Percentiles rank a stretch among this genome's conserved stretches.
Conservation (phyloP, 2,888 invertebrate genomes). For the Malthinus flaveolus region DNA sequence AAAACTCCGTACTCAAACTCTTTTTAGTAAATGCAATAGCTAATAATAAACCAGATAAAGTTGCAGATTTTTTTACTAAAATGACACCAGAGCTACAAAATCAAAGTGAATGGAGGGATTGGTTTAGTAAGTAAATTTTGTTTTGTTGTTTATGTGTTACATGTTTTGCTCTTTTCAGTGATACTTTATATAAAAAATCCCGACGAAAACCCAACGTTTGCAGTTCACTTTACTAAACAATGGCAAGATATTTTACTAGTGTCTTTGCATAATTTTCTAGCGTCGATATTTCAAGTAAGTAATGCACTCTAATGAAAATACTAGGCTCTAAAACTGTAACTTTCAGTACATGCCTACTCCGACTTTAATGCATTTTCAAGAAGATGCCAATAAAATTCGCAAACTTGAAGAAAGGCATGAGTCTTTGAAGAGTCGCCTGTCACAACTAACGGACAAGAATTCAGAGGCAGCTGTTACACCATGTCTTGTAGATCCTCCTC, state of each 20-base stretch:
- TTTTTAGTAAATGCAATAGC: constrained; percentile 86
- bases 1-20: constrained; percentile 83
- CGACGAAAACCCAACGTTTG: constrained; percentile 86
- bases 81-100: constrained; percentile 85
- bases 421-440: constrained; percentile 63
- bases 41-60: constrained; percentile 81
- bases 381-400: constrained; percentile 78
- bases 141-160: background rate
- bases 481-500: constrained; percentile 69
- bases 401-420: constrained; percentile 85
- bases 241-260: constrained; percentile 95
- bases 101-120: constrained; percentile 93
- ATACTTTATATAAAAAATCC: constrained; percentile 90
- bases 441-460: constrained; percentile 56
- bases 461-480: constrained; percentile 58
- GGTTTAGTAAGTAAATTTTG: constrained; percentile 82
- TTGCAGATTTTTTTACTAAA: constrained; percentile 86
- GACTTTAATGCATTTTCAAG: constrained; percentile 81
- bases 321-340: constrained; percentile 14
- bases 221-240: constrained; percentile 85
- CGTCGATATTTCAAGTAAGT: constrained; percentile 77
- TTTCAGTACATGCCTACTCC: constrained; percentile 84
- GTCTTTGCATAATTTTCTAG: constrained; percentile 90
- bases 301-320: background rate
- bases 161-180: constrained; percentile 62